Percentiles rank a stretch among this genome's conserved stretches.
These are phyloP conservation scores for Mareca strepera DNA, from an alignment of 2,797 vertebrate genomes.

Conservation along the genomic window DNA sequence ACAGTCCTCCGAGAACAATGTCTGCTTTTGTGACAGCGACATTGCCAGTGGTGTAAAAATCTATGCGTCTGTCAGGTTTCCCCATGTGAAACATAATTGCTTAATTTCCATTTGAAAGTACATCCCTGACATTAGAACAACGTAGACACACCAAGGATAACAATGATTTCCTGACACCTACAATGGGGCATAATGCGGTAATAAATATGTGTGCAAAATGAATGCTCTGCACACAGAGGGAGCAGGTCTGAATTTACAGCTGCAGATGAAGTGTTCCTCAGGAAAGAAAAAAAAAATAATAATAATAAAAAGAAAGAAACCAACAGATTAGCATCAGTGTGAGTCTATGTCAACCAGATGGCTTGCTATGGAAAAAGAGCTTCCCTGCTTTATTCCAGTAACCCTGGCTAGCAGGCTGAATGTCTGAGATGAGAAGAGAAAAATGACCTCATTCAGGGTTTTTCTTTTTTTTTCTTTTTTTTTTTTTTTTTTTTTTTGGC, in stretches of 20 bases:
- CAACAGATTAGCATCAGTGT: constrained; percentile 75
- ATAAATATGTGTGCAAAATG: constrained; percentile 68
- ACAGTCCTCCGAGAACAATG: constrained; percentile 66
- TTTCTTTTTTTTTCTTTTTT: too few species aligned
- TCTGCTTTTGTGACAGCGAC: constrained; percentile 74
- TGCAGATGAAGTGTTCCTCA: constrained; percentile 73
- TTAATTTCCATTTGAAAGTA: constrained; percentile 84
- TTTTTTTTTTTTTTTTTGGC: too few species aligned
- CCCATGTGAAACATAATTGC: constrained; percentile 79
- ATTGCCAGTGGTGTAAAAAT: constrained; percentile 77
- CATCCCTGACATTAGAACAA: constrained; percentile 75
- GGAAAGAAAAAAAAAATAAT: constrained; percentile 54
- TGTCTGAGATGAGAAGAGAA: constrained; percentile 56
- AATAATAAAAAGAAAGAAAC: constrained; percentile 65
- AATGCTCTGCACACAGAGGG: constrained; percentile 43
- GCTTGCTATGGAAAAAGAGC: constrained; percentile 66
- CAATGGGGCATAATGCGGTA: constrained; percentile 62
- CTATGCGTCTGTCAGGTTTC: constrained; percentile 78
- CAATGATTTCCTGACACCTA: constrained; percentile 79
- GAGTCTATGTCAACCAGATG: constrained; percentile 79
- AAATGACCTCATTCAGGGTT: constrained; percentile 72
- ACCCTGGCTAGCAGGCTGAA: constrained; percentile 60
- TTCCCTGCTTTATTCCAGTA: constrained; percentile 68
- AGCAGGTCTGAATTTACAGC: constrained; percentile 76
- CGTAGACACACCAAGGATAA: constrained; percentile 72